Conservation (phyloP, 2,113 vertebrate species). For the Pelmatolapia mariae region DNA sequence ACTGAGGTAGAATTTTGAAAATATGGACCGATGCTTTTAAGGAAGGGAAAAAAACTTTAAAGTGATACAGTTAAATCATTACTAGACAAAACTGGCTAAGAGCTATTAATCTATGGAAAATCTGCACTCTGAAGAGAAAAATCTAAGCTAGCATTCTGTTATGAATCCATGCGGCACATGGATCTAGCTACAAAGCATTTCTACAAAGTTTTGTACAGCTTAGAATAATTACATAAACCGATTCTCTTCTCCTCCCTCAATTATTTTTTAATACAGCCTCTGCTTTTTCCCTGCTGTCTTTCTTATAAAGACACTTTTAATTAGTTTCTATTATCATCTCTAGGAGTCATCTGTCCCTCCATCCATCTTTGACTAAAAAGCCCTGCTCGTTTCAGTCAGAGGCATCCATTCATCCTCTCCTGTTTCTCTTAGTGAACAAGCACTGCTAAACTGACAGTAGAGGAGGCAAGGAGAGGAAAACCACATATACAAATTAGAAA, state of each 20-base stretch:
- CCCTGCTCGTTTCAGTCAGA: neutral
- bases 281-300: neutral
- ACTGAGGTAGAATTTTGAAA: neutral
- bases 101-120: neutral
- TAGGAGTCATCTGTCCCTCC: neutral
- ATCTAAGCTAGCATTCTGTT: neutral
- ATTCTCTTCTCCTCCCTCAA: neutral
- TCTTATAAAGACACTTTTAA: slow-evolving; percentile 3
- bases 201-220: neutral
- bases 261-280: neutral
- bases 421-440: neutral
- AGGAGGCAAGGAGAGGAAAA: neutral
- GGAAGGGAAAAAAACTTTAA: neutral
- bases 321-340: slow-evolving; percentile 12
- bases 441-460: neutral
- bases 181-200: neutral
- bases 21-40: neutral
- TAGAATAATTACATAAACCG: neutral
- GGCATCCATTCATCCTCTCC: neutral
- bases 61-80: neutral
- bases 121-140: neutral
- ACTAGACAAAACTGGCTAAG: neutral
- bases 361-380: slow-evolving; percentile 30
- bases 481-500: neutral
- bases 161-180: neutral